Base-by-base conservation (phyloP, 1,140 invertebrate genomes). In the Palaemon carinicauda region DNA sequence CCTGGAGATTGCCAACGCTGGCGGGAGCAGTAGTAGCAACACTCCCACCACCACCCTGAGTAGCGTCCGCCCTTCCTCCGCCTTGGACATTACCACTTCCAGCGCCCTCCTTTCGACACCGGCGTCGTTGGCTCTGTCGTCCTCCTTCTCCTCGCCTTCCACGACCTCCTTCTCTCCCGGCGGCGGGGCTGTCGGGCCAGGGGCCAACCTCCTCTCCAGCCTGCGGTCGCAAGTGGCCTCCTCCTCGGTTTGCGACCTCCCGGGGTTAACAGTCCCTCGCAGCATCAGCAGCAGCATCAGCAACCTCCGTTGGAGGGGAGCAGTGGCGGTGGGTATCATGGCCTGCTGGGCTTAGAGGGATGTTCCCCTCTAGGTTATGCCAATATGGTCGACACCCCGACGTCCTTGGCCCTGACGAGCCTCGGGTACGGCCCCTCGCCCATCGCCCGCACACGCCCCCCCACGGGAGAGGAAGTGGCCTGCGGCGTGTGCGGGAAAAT, bases 401-500 rank as follows among this genome's bases (percentile, higher is more conserved):
- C 53, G 53, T 33, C 78, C 78, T 31, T 53, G 27, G 27, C 53
- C 14, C 78, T n/a, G 78, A 50, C 50, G 50, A 33, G 21, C 77
- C 53, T 52, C 21, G 27, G 53, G n/a, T 53, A 60, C 56, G 65
- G 65, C 4, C 29, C 50, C 60, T 50, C 56, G 80, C 56, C 80
- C 52, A 56, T 29, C 52, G 51, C 50, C 69, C 60, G 84, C 27
- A 74, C 51, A 51, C 78, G 84, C 15, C 69, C 78, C 17, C 69
- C 78, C 71, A 87, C 84, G 21, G 84, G 84, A 65, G 84, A 87
- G 65, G 84, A 87, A 69, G 77, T 87, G 78, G 84, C 75, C 10
- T 87, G 84, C 60, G 77, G 78, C 3, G 77, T 87, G 65, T 87
- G 84, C 69, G 84, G 84, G 27, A 80, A 80, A 41, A 69, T 87